A percentile compares a stretch with the other conserved stretches of the same genome.
Evolutionary conservation across 2,797 vertebrate genomes (phyloP).

Genomic region (Danio tinwini): DNA sequence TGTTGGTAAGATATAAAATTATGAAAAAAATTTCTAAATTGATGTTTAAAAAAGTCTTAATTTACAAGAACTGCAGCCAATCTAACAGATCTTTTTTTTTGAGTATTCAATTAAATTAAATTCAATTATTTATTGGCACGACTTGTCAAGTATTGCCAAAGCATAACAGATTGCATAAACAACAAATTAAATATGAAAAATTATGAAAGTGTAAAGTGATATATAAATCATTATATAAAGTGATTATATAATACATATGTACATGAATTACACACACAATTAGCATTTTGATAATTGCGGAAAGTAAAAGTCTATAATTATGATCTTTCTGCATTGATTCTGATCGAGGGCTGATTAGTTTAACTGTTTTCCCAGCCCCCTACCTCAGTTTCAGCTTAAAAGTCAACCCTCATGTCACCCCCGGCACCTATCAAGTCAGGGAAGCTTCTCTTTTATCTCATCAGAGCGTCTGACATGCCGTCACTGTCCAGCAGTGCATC

Average conservation of each 20-base stretch:
- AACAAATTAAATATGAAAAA: no score
- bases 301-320: no score
- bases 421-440: constrained; percentile 17
- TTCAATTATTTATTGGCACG: no score
- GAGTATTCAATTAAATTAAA: no score
- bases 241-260: no score
- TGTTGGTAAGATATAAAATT: background rate
- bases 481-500: constrained; percentile 19
- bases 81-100: background rate
- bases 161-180: no score
- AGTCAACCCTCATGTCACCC: constrained; percentile 19
- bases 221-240: no score
- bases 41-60: background rate
- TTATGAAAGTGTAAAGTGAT: no score
- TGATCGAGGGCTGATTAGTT: background rate
- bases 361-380: constrained; percentile 9
- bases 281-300: no score
- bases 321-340: background rate
- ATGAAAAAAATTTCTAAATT: background rate
- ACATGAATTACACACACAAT: no score
- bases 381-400: constrained; percentile 5
- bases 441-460: constrained; percentile 37
- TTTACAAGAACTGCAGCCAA: background rate
- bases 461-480: constrained; percentile 21
- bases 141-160: no score